These are phyloP conservation scores for Scaptomyza cyrtandrae DNA, from an alignment of 2,888 invertebrate genomes.

Conservation along the genomic window DNA sequence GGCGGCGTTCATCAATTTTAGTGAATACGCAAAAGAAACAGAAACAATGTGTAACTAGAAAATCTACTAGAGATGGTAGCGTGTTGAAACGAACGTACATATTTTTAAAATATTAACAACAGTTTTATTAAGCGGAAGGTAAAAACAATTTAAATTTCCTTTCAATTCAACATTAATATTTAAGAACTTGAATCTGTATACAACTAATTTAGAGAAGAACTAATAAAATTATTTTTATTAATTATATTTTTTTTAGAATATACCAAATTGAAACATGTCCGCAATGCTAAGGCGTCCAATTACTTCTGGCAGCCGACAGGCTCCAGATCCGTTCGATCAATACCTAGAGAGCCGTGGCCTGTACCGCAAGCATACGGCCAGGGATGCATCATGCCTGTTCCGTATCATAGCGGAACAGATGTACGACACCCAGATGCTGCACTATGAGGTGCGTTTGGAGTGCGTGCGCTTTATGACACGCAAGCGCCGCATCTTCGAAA, in stretches of 20 bases:
- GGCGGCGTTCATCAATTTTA: conserved; percentile 29
- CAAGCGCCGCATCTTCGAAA: conserved; percentile 87
- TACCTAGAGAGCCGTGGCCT: conserved; percentile 92
- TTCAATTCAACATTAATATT: too few relatives aligned
- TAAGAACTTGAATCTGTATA: too few relatives aligned
- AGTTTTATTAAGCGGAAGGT: too few relatives aligned
- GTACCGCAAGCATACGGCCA: conserved; percentile 94
- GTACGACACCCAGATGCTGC: conserved; percentile 89
- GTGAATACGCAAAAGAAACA: conserved; percentile 8
- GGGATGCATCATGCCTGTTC: conserved; percentile 95
- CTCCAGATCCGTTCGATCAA: conserved; percentile 87
- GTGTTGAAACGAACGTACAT: neutral
- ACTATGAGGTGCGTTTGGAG: conserved; percentile 89
- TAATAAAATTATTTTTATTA: neutral
- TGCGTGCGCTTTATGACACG: conserved; percentile 90
- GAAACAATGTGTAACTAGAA: conserved; percentile 11
- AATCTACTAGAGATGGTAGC: conserved; percentile 33
- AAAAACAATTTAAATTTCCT: too few relatives aligned
- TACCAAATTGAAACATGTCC: neutral
- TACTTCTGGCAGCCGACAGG: conserved; percentile 84
- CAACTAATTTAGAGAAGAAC: neutral
- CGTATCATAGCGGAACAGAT: conserved; percentile 94
- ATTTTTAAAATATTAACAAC: neutral
- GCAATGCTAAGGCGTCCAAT: conserved; percentile 79
- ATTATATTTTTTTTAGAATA: neutral